Evolutionary conservation across 2,888 invertebrate species (phyloP).

Genomic region (Spodoptera picta): DNA sequence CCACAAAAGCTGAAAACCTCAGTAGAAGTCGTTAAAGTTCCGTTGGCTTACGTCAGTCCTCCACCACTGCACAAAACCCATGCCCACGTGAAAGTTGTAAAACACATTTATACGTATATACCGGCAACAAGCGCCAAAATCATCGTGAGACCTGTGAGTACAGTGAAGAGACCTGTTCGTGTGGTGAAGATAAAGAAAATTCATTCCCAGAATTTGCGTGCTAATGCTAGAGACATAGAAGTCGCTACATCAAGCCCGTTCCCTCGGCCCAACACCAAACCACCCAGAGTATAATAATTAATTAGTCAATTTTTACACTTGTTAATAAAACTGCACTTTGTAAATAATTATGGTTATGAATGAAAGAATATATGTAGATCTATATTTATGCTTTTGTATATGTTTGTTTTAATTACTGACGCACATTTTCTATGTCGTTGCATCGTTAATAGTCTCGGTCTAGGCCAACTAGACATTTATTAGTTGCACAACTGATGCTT

Average conservation of each 20-base stretch:
- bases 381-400: constrained; percentile 59
- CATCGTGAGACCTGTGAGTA: constrained; percentile 74
- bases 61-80: constrained; percentile 70
- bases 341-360: constrained; percentile 65
- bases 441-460: constrained; percentile 38
- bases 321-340: constrained; percentile 71
- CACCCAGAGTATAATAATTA: constrained; percentile 68
- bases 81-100: constrained; percentile 67
- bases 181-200: constrained; percentile 62
- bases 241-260: constrained; percentile 76
- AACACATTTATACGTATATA: constrained; percentile 75
- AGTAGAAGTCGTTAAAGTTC: constrained; percentile 81
- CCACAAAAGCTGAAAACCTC: constrained; percentile 79
- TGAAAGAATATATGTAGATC: constrained; percentile 55
- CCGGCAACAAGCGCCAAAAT: constrained; percentile 73
- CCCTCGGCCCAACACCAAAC: constrained; percentile 69
- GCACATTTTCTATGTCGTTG: constrained; percentile 20
- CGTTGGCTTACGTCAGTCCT: constrained; percentile 81
- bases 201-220: constrained; percentile 61
- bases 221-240: constrained; percentile 72
- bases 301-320: constrained; percentile 65
- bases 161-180: constrained; percentile 60
- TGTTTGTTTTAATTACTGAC: constrained; percentile 37
- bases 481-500: constrained; percentile 45
- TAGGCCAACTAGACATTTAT: constrained; percentile 43